These are phyloP conservation scores for Myotis lucifugus DNA, from an alignment of 2,113 vertebrate species.

Conservation along the genomic window DNA sequence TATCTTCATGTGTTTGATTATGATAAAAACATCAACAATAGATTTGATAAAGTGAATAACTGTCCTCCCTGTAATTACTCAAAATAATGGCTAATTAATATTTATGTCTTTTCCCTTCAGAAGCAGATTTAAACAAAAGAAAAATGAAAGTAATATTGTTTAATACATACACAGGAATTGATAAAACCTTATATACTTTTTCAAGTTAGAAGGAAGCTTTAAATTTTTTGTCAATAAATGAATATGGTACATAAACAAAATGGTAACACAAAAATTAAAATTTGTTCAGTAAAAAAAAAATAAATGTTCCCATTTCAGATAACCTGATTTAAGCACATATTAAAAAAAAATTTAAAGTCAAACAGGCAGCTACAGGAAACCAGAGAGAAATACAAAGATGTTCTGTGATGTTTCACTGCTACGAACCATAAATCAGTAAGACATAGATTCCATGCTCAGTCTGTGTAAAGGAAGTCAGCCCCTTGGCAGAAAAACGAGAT, in stretches of 20 bases:
- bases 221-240: not conserved
- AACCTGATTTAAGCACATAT: not conserved
- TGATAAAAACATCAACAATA: not conserved
- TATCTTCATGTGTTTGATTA: not conserved
- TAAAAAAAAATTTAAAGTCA: not conserved
- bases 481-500: not conserved
- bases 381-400: not conserved
- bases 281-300: slow-evolving; percentile 32
- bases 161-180: not conserved
- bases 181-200: not conserved
- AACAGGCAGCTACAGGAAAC: not conserved
- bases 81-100: slow-evolving; percentile 49
- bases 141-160: not conserved
- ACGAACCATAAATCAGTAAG: not conserved
- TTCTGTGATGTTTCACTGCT: not conserved
- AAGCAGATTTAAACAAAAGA: not conserved
- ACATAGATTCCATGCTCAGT: not conserved
- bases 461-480: not conserved
- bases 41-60: not conserved
- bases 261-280: slow-evolving; percentile 34
- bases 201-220: slow-evolving; percentile 5
- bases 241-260: not conserved
- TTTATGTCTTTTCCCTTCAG: slow-evolving; percentile 29
- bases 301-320: slow-evolving; percentile 16
- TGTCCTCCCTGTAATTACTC: slow-evolving; percentile 12